These are phyloP conservation scores for Creontiades dilutus DNA, from an alignment of 2,888 invertebrate genomes.

Conservation along the genomic window DNA sequence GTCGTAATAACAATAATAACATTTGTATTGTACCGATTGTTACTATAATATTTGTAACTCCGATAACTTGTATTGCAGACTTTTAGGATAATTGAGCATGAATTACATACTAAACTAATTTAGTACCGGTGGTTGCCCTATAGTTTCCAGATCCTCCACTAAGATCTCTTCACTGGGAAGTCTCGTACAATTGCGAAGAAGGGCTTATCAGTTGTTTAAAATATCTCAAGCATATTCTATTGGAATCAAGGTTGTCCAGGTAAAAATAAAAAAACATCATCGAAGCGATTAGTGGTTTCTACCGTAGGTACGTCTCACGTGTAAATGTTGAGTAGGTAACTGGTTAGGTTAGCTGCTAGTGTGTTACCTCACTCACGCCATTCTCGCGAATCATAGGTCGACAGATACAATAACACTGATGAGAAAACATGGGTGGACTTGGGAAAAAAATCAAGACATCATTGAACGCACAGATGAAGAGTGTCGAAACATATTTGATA, in stretches of 20 bases:
- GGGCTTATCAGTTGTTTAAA: slow-evolving; percentile 82
- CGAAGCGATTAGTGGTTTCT: too few relatives aligned
- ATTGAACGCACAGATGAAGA: slow-evolving; percentile 79
- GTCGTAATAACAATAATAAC: too few relatives aligned
- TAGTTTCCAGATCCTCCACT: slow-evolving; percentile 82
- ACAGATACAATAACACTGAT: slow-evolving; percentile 80
- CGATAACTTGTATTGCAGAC: not conserved
- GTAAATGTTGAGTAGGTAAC: not conserved
- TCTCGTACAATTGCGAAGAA: slow-evolving; percentile 77
- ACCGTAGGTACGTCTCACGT: too few relatives aligned
- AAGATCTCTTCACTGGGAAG: slow-evolving; percentile 83
- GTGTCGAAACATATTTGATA: slow-evolving; percentile 79
- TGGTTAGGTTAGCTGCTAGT: too few relatives aligned
- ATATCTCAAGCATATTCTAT: slow-evolving; percentile 79
- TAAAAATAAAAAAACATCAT: not conserved
- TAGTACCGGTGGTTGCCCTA: not conserved
- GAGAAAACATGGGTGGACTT: slow-evolving; percentile 80
- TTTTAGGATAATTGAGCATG: not conserved
- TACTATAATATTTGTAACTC: too few relatives aligned
- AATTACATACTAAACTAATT: too few relatives aligned
- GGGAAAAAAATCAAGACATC: slow-evolving; percentile 77
- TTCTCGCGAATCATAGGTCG: slow-evolving; percentile 47
- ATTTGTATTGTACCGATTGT: too few relatives aligned
- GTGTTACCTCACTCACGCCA: too few relatives aligned
- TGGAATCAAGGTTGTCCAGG: slow-evolving; percentile 9